Conservation (phyloP, 2,888 invertebrate genomes). For the Thecophora atra region DNA sequence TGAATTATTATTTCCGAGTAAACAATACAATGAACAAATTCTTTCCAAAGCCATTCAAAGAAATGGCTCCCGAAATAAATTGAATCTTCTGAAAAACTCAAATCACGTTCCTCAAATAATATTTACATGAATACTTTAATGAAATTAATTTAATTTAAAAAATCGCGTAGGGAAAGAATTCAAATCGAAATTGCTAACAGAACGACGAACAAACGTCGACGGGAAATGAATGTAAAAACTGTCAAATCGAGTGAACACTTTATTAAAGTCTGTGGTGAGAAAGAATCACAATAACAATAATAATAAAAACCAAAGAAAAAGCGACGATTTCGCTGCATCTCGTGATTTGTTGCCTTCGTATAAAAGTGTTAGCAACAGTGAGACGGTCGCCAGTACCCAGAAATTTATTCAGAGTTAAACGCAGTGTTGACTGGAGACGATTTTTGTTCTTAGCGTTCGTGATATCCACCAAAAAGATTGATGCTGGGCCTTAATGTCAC, state of each 20-base stretch:
- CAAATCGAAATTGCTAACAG: background rate
- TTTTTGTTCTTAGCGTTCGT: too few relatives aligned
- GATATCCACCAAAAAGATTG: constrained; percentile 1
- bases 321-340: background rate
- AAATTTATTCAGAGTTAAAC: constrained; percentile 45
- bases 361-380: constrained; percentile 36
- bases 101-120: too few relatives aligned
- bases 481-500: background rate
- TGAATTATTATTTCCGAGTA: too few relatives aligned
- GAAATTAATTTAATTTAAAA: constrained; percentile 1
- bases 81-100: too few relatives aligned
- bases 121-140: too few relatives aligned
- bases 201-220: background rate
- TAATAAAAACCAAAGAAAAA: background rate
- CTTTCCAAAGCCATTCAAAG: too few relatives aligned
- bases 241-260: too few relatives aligned
- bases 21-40: too few relatives aligned
- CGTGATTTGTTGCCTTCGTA: constrained; percentile 1
- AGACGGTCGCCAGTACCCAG: constrained; percentile 48
- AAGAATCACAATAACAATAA: background rate
- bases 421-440: constrained; percentile 37
- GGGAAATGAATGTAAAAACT: background rate
- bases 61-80: too few relatives aligned
- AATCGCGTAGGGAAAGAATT: constrained; percentile 3
- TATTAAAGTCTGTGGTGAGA: background rate